Evolutionary conservation across 2,113 vertebrate genomes (phyloP), one percentile per base, ranked within the genome.

Genomic region (Macaca mulatta): DNA sequence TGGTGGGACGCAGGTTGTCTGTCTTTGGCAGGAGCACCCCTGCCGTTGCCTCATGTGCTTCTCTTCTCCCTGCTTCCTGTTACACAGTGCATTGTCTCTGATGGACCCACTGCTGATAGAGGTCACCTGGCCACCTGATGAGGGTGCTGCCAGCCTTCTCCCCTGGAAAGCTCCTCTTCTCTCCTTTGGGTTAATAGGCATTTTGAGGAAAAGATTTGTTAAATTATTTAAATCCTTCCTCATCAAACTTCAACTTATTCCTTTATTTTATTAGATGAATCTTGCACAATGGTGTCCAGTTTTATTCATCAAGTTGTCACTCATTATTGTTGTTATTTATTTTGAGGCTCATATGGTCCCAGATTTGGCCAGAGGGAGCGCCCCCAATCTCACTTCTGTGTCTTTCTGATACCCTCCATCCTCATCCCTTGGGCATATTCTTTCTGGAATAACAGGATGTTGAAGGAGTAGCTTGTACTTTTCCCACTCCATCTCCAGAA

Each of bases 81-180:
- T 11, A 4, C 38, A 32, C 4, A 0, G 32, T 0, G 0, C 10
- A 7, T 0, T 2, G 4, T 16, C 3, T 43, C 20, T 2, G 2
- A 2, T 43, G 18, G 86, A 17, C 43, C 14, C 22, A 3, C 16
- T 55, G 2, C 38, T 35, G 5, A 11, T 5, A 38, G 48, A 6
- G 20, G 6, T 50, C 20, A 17, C 17, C 17, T 1, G n/a, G 11
- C 52, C 38, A 30, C 80, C 30, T 10, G n/a, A 25, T 12, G 38
- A 59, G 67, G 48, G 32, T 35, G 11, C 14, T 6, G 45, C 18
- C 25, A 30, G 67, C 25, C 12, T 75, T 50, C 50, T 83, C 38
- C 50, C 16, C 6, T 14, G 43, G 13, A 80, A 35, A 74, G 30
- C 30, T 45, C 27, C 12, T 45, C 30, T 86, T 22, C 40, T 55